Percentiles rank a stretch among this genome's conserved stretches.
These are phyloP conservation scores for Sphenopsis melanotis DNA, from an alignment of 2,797 vertebrate genomes.

Conservation along the genomic window DNA sequence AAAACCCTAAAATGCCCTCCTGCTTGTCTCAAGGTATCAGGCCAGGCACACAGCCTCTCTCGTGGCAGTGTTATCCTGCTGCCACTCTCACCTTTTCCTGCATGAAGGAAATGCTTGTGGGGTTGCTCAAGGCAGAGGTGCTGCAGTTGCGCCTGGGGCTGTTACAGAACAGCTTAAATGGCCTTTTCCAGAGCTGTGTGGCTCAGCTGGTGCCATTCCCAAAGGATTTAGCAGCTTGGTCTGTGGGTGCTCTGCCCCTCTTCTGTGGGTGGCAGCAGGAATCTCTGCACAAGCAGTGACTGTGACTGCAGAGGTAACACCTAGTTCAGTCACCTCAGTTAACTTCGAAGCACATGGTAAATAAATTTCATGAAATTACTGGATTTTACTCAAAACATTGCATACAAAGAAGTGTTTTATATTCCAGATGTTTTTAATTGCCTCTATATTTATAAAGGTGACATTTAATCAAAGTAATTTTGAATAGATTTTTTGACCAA, in stretches of 20 bases:
- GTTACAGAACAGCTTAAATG: neutral
- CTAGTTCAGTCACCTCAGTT: conserved; percentile 34
- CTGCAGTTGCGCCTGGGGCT: neutral
- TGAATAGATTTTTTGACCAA: neutral
- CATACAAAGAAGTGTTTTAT: conserved; percentile 20
- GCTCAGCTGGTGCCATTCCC: neutral
- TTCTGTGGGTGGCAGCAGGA: neutral
- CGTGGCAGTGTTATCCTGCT: neutral
- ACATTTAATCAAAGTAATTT: neutral
- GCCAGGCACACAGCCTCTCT: neutral
- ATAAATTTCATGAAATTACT: neutral
- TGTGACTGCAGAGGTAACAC: conserved; percentile 13
- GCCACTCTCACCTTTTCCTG: neutral
- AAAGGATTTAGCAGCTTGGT: neutral
- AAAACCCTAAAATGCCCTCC: neutral
- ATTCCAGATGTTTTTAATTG: conserved; percentile 34
- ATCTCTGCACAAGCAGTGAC: neutral
- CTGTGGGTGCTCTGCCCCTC: neutral
- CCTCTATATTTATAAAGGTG: neutral
- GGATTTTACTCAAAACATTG: neutral
- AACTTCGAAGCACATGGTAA: neutral
- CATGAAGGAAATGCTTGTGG: neutral
- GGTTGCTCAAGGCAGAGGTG: neutral
- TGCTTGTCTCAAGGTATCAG: neutral
- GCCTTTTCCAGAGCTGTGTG: neutral